These are phyloP conservation scores for Pelecanoides urinatrix DNA, from an alignment of 2,113 vertebrate genomes.

Conservation along the genomic window DNA sequence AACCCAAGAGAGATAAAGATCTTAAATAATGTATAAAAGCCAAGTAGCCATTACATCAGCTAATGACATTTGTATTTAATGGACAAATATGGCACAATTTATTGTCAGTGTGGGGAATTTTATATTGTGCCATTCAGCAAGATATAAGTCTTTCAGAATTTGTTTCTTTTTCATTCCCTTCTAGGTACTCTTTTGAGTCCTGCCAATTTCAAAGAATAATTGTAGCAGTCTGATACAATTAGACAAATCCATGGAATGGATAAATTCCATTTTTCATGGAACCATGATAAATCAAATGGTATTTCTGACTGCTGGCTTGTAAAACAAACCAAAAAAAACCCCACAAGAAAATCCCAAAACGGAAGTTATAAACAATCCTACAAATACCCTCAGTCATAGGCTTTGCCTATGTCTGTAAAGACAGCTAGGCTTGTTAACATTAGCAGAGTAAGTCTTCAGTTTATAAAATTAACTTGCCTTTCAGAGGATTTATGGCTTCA, in stretches of 20 bases:
- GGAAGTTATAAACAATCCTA: neutral
- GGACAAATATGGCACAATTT: neutral
- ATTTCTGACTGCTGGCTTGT: neutral
- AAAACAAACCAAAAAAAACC: neutral
- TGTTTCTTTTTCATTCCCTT: neutral
- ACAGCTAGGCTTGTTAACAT: neutral
- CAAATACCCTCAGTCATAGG: neutral
- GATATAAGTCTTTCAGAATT: neutral
- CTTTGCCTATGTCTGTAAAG: neutral
- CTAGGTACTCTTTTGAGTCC: neutral
- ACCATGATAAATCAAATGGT: neutral
- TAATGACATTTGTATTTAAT: neutral
- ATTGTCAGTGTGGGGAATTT: neutral
- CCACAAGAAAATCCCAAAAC: neutral
- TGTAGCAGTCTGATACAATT: neutral
- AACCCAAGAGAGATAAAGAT: neutral
- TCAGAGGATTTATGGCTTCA: neutral
- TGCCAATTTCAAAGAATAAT: neutral
- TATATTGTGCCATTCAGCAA: neutral
- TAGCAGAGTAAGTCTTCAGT: neutral
- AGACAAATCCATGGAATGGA: neutral
- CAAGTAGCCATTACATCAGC: neutral
- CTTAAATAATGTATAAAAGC: neutral
- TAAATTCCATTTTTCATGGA: neutral
- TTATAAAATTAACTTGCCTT: neutral